Evolutionary conservation across 1,140 invertebrate genomes (phyloP).

Genomic region (Brachionus rubens): DNA sequence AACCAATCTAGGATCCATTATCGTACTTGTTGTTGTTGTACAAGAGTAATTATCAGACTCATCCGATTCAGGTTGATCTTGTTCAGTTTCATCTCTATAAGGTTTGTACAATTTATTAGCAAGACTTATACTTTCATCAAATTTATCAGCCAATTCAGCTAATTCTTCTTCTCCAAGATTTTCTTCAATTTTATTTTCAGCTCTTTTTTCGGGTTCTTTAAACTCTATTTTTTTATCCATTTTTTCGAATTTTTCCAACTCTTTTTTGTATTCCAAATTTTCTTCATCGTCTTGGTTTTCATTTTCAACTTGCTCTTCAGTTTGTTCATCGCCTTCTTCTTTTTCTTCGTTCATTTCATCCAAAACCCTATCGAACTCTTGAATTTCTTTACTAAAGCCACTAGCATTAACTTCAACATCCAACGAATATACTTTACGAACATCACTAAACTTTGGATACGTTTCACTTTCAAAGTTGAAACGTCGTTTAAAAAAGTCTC

Average conservation of each 20-base stretch:
- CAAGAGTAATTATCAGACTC: constrained; percentile 40
- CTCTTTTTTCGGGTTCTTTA: neutral
- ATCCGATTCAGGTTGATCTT: neutral
- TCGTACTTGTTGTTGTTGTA: constrained; percentile 33
- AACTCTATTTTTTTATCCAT: neutral
- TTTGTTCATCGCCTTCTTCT: constrained; percentile 47
- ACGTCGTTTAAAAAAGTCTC: constrained; percentile 83
- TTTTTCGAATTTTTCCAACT: constrained; percentile 47
- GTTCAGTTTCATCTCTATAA: neutral
- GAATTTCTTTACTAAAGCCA: constrained; percentile 80
- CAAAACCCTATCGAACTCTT: constrained; percentile 66
- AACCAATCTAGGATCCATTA: constrained; percentile 29
- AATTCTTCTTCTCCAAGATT: neutral
- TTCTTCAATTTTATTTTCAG: neutral
- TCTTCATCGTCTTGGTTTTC: constrained; percentile 52
- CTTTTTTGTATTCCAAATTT: constrained; percentile 49
- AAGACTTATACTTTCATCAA: constrained; percentile 3
- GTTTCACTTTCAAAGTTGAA: constrained; percentile 86
- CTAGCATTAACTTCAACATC: constrained; percentile 86
- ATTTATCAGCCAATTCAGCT: constrained; percentile 28
- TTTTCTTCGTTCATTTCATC: constrained; percentile 53
- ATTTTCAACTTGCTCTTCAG: constrained; percentile 50
- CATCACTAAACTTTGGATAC: constrained; percentile 78
- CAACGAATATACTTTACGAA: constrained; percentile 57
- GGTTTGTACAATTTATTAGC: constrained; percentile 26